Conservation (phyloP, 2,113 vertebrate genomes). For the Oreochromis spilurus region DNA sequence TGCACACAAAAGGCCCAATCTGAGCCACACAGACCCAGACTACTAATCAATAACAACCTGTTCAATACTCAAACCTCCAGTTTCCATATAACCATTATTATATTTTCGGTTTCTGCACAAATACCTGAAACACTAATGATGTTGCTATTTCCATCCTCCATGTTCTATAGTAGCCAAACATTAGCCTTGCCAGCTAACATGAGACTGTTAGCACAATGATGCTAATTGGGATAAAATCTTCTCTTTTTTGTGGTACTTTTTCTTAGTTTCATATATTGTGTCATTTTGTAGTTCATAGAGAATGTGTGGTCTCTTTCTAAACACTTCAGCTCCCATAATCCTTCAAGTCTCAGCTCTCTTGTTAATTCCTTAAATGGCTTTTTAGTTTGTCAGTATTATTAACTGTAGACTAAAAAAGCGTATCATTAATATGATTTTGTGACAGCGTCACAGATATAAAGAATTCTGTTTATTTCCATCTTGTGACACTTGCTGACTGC, state of each 20-base stretch:
- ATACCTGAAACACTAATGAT: neutral
- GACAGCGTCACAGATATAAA: neutral
- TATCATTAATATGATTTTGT: neutral
- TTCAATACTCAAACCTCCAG: neutral
- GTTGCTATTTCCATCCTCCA: neutral
- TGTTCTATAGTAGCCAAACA: neutral
- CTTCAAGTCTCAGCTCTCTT: neutral
- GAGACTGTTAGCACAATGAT: neutral
- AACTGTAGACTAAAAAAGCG: neutral
- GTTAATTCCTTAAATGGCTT: neutral
- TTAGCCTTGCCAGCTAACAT: neutral
- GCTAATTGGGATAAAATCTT: neutral
- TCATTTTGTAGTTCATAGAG: neutral
- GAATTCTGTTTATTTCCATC: neutral
- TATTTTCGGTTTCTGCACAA: neutral
- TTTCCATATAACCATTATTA: neutral
- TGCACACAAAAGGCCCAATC: neutral
- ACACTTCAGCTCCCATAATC: neutral
- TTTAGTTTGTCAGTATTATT: neutral
- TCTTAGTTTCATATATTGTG: neutral
- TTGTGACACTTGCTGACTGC: neutral
- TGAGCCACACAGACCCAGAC: neutral
- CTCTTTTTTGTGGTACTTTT: neutral
- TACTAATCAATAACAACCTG: neutral
- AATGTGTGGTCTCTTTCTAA: neutral